A percentile compares a stretch with the other conserved stretches of the same genome.
Conservation (phyloP, 2,113 vertebrate species). For the Ageneiosus marmoratus region DNA sequence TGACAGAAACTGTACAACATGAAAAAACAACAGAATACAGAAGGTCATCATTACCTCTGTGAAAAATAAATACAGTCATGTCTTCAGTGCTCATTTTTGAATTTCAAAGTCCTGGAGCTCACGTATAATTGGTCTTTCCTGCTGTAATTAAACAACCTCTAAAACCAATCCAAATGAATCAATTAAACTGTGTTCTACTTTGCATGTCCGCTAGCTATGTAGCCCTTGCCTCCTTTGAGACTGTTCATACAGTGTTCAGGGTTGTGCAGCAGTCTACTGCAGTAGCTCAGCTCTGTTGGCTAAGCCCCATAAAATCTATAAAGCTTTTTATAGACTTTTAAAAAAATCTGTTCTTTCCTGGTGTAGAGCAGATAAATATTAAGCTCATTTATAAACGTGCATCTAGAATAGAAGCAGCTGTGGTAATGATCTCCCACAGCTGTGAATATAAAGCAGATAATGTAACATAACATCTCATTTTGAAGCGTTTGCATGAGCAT, state of each 20-base stretch:
- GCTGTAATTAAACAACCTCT: constrained; percentile 51
- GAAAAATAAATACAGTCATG: not conserved
- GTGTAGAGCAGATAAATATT: not conserved
- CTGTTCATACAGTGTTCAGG: not conserved
- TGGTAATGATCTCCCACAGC: constrained; percentile 16
- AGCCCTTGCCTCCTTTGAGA: constrained; percentile 15
- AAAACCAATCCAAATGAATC: constrained; percentile 48
- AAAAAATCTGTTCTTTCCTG: not conserved
- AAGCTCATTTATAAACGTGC: not conserved
- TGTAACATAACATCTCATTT: not conserved
- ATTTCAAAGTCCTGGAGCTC: constrained; percentile 3
- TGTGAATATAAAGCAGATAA: not conserved
- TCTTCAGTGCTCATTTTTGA: not conserved
- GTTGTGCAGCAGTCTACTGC: not conserved
- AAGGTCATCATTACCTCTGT: not conserved
- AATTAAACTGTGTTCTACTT: constrained; percentile 38
- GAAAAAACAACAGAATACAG: not conserved
- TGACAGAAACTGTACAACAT: not conserved
- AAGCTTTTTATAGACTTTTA: constrained; percentile 13
- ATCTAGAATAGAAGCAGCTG: not conserved
- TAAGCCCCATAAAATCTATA: not conserved
- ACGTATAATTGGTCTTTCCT: constrained; percentile 46
- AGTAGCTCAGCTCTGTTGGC: constrained; percentile 7
- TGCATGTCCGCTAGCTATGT: constrained; percentile 5
- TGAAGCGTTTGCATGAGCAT: not conserved